Percentiles rank a stretch among this genome's conserved stretches.
Evolutionary conservation across 1,140 invertebrate species (phyloP).

Genomic region (Macrobrachium rosenbergii): DNA sequence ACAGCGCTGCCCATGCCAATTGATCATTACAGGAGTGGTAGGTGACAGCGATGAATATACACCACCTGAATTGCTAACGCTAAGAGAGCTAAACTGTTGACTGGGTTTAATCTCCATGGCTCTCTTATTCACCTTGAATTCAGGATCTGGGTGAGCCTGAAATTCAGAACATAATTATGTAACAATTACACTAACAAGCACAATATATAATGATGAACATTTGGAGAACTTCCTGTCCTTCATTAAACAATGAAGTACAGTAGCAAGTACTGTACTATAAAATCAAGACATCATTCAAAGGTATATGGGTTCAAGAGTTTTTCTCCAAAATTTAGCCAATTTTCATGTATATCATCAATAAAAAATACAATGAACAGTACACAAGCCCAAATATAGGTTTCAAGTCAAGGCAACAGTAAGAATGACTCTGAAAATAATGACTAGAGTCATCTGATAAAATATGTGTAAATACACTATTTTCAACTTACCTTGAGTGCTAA

Average conservation of each 20-base stretch:
- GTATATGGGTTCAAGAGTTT: too few species aligned
- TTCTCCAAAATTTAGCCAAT: too few species aligned
- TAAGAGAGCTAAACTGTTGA: constrained; percentile 64
- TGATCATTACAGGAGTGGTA: constrained; percentile 89
- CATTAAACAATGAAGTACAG: too few species aligned
- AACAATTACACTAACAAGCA: constrained; percentile 34
- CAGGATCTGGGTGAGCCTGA: constrained; percentile 68
- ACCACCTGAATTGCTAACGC: constrained; percentile 55
- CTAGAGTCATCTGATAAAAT: too few species aligned
- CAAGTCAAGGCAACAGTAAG: too few species aligned
- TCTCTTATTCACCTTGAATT: constrained; percentile 68
- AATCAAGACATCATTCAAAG: too few species aligned
- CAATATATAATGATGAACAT: not conserved
- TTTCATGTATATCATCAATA: too few species aligned
- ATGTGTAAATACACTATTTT: not conserved
- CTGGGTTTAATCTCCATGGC: constrained; percentile 63
- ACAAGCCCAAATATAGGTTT: too few species aligned
- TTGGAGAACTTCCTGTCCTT: constrained; percentile 79
- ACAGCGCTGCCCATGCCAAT: constrained; percentile 91
- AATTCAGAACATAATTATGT: not conserved
- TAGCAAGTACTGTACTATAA: too few species aligned
- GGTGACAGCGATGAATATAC: constrained; percentile 80
- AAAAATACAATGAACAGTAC: too few species aligned
- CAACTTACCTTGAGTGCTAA: constrained; percentile 79
- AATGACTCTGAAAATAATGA: too few species aligned